Conservation (phyloP, 2,888 invertebrate species). For the Parnassius apollo region DNA sequence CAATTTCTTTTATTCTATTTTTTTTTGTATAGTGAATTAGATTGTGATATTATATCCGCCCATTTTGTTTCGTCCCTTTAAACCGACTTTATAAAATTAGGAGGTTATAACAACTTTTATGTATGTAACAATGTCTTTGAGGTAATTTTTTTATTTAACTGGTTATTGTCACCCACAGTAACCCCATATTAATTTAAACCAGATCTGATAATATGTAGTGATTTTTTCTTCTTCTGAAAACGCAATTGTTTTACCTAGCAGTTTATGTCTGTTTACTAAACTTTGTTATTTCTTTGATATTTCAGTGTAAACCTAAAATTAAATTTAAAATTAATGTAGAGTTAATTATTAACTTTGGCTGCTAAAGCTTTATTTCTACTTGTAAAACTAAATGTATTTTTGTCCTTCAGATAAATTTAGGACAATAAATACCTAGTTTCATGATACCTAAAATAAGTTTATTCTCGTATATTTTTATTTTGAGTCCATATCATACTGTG, state of each 20-base stretch:
- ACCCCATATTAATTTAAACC: too few relatives aligned
- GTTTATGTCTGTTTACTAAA: background rate
- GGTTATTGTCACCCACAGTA: too few relatives aligned
- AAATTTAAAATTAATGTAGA: constrained; percentile 12
- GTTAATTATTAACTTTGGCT: constrained; percentile 18
- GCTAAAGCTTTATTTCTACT: constrained; percentile 22
- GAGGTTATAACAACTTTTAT: too few relatives aligned
- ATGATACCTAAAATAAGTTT: constrained; percentile 10
- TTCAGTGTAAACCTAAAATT: constrained; percentile 5
- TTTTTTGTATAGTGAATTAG: constrained; percentile 21
- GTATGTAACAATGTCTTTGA: too few relatives aligned
- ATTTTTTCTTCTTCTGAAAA: constrained; percentile 5
- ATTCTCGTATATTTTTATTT: constrained; percentile 22
- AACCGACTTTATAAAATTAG: background rate
- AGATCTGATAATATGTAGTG: background rate
- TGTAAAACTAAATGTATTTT: constrained; percentile 25
- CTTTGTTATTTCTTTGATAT: background rate
- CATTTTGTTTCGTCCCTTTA: constrained; percentile 26
- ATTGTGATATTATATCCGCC: constrained; percentile 28
- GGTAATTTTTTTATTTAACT: too few relatives aligned
- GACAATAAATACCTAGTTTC: constrained; percentile 26
- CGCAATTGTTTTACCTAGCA: background rate
- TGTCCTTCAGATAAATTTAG: constrained; percentile 21
- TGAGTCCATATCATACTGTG: constrained; percentile 23
- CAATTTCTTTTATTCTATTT: constrained; percentile 31